A percentile compares a stretch with the other conserved stretches of the same genome.
phyloP scores from a whole-genome alignment of 2,797 vertebrate genomes.

The Sebastes wilsoni region DNA sequence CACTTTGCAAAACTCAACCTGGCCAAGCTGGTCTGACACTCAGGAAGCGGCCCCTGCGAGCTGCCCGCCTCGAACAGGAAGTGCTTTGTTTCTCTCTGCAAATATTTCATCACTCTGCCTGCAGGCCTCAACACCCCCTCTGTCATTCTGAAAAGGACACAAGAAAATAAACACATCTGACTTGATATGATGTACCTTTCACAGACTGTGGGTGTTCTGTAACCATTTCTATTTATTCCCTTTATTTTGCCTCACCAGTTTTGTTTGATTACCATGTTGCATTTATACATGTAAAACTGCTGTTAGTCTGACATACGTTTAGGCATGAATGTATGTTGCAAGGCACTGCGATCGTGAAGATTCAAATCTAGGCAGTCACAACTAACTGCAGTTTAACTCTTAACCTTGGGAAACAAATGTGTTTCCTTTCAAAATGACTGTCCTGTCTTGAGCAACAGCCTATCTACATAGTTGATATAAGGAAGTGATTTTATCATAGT shows the following conservation, averaged over 20 bases:
- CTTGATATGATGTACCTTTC: neutral
- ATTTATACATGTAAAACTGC: neutral
- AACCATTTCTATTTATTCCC: neutral
- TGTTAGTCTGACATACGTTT: neutral
- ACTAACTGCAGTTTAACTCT: neutral
- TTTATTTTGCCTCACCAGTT: no score
- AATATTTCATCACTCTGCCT: slow-evolving; percentile 61
- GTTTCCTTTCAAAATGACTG: neutral
- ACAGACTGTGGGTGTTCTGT: neutral
- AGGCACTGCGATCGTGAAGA: no score
- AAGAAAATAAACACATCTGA: slow-evolving; percentile 1
- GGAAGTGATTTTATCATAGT: neutral
- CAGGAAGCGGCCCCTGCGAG: slow-evolving; percentile 46
- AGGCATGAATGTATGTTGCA: neutral
- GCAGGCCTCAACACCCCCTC: slow-evolving; percentile 15
- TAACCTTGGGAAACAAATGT: neutral
- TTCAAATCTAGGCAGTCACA: neutral
- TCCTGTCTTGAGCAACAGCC: neutral
- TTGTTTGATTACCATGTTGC: neutral
- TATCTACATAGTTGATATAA: neutral
- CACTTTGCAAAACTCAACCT: neutral
- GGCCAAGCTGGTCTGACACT: slow-evolving; percentile 2
- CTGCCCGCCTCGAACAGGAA: slow-evolving; percentile 54
- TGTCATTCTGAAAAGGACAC: neutral
- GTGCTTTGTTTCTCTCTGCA: slow-evolving; percentile 41